A percentile compares a stretch with the other conserved stretches of the same genome.
Conservation (phyloP, 2,888 invertebrate species). For the Rhyacophila evoluta region DNA sequence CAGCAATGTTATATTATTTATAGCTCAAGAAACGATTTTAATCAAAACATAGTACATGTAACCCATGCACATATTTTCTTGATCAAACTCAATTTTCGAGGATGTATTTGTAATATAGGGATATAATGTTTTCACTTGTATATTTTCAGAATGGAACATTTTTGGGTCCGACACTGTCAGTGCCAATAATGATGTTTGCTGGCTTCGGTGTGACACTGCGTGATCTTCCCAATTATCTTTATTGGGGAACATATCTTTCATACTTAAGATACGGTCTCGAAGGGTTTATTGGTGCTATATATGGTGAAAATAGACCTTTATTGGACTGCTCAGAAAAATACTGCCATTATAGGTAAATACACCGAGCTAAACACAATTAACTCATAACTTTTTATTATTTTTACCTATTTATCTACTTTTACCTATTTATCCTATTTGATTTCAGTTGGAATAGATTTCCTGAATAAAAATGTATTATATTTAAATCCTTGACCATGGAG, state of each 20-base stretch:
- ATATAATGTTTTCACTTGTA: no score
- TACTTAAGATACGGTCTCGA: constrained; percentile 93
- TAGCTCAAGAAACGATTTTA: no score
- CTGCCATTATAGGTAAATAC: constrained; percentile 80
- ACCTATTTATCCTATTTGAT: not conserved
- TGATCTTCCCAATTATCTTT: constrained; percentile 86
- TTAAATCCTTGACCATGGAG: not conserved
- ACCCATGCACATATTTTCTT: no score
- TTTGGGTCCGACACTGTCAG: constrained; percentile 89
- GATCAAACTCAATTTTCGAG: no score
- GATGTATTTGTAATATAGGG: no score
- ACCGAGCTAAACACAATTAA: not conserved
- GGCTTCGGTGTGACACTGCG: constrained; percentile 93
- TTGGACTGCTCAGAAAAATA: constrained; percentile 83
- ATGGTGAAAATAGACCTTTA: constrained; percentile 80
- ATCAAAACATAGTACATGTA: no score
- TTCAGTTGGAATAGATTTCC: not conserved
- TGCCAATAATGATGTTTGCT: constrained; percentile 97
- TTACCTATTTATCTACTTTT: not conserved
- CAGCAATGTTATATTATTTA: no score
- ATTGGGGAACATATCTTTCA: constrained; percentile 93
- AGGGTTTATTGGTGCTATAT: constrained; percentile 86
- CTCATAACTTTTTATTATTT: not conserved
- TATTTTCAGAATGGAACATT: constrained; percentile 91
- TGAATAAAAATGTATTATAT: not conserved